These are phyloP conservation scores for Leptopilina clavipes DNA, from an alignment of 1,140 invertebrate genomes.

Conservation along the genomic window DNA sequence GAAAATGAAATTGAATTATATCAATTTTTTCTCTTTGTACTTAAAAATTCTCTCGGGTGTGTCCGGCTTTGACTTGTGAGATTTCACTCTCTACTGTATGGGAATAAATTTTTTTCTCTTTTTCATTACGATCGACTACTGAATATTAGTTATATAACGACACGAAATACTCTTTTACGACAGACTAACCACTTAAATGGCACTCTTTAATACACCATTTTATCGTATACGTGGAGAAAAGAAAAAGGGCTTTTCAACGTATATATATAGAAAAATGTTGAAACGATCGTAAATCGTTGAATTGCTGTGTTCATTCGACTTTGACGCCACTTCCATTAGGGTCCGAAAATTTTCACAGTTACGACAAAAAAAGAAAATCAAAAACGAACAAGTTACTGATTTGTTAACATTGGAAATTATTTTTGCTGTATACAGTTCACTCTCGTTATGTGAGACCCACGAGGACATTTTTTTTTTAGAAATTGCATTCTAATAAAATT, in stretches of 20 bases:
- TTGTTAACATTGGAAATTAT: too few relatives aligned
- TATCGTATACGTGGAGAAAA: constrained; percentile 2
- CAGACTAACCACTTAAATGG: constrained; percentile 48
- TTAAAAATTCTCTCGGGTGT: background rate
- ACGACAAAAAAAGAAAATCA: too few relatives aligned
- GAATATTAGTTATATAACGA: constrained; percentile 48
- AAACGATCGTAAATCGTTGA: constrained; percentile 60
- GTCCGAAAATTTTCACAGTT: background rate
- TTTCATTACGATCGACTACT: background rate
- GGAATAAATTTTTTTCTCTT: background rate
- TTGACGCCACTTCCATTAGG: constrained; percentile 49
- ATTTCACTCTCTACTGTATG: background rate
- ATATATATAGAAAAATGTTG: constrained; percentile 40
- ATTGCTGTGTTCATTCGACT: constrained; percentile 57
- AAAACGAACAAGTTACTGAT: too few relatives aligned
- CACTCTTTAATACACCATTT: constrained; percentile 43
- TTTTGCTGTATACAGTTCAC: too few relatives aligned
- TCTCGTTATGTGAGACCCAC: too few relatives aligned
- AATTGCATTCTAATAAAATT: too few relatives aligned
- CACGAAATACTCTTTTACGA: constrained; percentile 47
- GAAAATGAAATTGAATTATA: background rate
- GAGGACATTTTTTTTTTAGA: too few relatives aligned
- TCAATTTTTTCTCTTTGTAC: background rate
- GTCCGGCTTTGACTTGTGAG: background rate
- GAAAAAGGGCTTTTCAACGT: constrained; percentile 39